Evolutionary conservation across 2,113 vertebrate species (phyloP).

Genomic region (Typhlomys cinereus): DNA sequence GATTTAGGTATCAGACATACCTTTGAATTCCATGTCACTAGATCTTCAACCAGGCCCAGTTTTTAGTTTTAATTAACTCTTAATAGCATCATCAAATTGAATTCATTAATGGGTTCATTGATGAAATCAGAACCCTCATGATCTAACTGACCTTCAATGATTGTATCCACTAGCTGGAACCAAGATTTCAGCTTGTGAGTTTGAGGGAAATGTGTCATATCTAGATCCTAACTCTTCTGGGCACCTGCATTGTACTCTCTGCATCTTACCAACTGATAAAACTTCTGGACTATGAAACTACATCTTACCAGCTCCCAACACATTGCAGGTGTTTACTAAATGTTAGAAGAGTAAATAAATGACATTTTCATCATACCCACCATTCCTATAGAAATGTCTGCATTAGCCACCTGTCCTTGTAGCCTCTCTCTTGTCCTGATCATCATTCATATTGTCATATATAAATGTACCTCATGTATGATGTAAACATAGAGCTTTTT

Average conservation of each 20-base stretch:
- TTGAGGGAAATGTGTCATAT: background rate
- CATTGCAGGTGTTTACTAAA: background rate
- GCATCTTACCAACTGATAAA: background rate
- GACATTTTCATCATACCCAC: background rate
- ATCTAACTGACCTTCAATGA: background rate
- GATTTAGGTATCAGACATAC: background rate
- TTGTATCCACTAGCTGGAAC: background rate
- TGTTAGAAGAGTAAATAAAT: background rate
- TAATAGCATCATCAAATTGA: background rate
- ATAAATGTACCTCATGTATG: background rate
- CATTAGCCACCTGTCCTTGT: background rate
- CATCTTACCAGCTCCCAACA: background rate
- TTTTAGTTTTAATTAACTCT: background rate
- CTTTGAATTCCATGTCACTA: background rate
- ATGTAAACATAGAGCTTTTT: background rate
- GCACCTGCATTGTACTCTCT: background rate
- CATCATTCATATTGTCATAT: background rate
- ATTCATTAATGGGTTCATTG: too few relatives aligned
- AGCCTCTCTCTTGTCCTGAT: background rate
- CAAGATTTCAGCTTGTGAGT: background rate
- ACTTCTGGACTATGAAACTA: background rate
- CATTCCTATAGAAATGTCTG: too few relatives aligned
- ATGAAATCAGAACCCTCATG: background rate
- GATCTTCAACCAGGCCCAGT: background rate
- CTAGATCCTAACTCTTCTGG: background rate